Evolutionary conservation across 1,140 invertebrate genomes (phyloP), one percentile per base, ranked within the genome.

Genomic region (Nephila pilipes): DNA sequence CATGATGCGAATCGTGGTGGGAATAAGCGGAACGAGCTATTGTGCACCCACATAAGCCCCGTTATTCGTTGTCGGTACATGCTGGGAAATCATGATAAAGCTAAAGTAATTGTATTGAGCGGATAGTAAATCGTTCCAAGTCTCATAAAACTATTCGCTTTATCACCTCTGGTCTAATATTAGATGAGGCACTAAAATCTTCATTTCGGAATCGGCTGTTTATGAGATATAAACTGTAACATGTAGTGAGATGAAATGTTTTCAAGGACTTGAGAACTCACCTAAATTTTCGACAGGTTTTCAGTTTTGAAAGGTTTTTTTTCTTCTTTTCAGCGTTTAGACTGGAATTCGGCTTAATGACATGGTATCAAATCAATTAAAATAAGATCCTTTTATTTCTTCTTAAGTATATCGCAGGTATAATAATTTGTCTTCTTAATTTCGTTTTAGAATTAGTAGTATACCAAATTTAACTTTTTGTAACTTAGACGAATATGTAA

Each of bases 111-210:
- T 83, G 81, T 83, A 57, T 83, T 83, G 54, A 55, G 81, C 22
- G 54, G 81, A 54, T 12, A 25, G 81, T 83, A 83, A 83, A 83
- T 83, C 81, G 81, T 54, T 83, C 38, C 25, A 25, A 14, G 81
- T 54, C 38, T 83, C 81, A 46, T 83, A 83, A 83, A 83, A 55
- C 54, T 46, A 83, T 83, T 55, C 81, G 81, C 46, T 83, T 83
- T 83, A 83, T 83, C 54, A 83, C 81, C 46, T 83, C 54, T 83
- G 81, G 81, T 75, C 69, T 75, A 29, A 75, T 36, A 36, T 75
- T 75, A 75, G 69, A 75, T 75, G 69, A 75, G 69, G 16, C 69
- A 75, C 29, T 32, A 75, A 75, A 75, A 18, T 8, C 29, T 36
- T 32, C 29, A 32, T 75, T 75, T 75, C 29, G 25, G 69, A 75